Evolutionary conservation across 2,888 invertebrate genomes (phyloP).

Genomic region (Nysson spinosus): DNA sequence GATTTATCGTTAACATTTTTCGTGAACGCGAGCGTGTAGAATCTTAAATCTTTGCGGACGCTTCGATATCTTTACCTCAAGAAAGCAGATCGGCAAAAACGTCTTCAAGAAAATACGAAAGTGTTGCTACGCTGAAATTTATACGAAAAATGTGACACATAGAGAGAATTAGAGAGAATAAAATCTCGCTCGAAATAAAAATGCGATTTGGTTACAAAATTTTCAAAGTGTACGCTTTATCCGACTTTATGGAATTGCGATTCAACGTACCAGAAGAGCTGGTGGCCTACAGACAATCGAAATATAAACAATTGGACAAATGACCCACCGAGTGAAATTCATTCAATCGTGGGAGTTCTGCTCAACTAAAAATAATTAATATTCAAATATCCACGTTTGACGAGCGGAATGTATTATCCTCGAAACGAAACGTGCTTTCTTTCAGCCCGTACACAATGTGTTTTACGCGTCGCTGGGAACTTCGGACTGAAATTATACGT

Average conservation of each 20-base stretch:
- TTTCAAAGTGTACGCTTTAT: neutral
- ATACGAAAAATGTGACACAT: conserved; percentile 31
- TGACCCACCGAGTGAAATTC: conserved; percentile 12
- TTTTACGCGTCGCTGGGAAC: neutral
- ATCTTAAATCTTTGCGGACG: conserved; percentile 24
- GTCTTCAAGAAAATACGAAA: conserved; percentile 17
- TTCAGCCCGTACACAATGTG: neutral
- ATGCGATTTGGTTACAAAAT: conserved; percentile 1
- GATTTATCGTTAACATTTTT: conserved; percentile 59
- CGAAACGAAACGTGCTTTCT: conserved; percentile 2
- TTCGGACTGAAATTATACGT: neutral
- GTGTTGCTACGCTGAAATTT: conserved; percentile 29
- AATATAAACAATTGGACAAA: conserved; percentile 17
- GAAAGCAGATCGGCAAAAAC: neutral
- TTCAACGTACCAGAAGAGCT: neutral
- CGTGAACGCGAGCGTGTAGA: conserved; percentile 18
- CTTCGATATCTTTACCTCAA: conserved; percentile 31
- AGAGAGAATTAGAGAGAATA: conserved; percentile 24
- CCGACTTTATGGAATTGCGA: conserved; percentile 1
- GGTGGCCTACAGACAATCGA: neutral
- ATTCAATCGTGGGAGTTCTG: conserved; percentile 3
- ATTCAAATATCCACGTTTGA: conserved; percentile 17
- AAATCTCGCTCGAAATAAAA: neutral
- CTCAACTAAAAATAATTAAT: conserved; percentile 28
- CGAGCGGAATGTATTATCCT: neutral